phyloP scores from a whole-genome alignment of 2,888 invertebrate species.

The Parnassius smintheus region DNA sequence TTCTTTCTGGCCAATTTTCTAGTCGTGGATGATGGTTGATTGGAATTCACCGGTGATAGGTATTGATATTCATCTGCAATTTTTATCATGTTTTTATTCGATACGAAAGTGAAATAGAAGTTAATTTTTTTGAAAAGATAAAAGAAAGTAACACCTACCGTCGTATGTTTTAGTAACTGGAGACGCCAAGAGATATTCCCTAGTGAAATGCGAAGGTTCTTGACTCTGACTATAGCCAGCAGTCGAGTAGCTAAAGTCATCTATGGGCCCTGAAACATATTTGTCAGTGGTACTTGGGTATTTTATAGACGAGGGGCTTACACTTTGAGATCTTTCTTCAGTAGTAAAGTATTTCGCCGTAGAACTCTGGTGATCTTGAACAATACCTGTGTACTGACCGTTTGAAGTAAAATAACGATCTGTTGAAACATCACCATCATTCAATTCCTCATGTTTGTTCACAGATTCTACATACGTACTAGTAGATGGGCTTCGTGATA shows the following conservation, averaged over 20 bases:
- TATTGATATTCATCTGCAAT: slow-evolving; percentile 72
- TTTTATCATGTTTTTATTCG: neutral
- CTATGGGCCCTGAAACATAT: slow-evolving; percentile 49
- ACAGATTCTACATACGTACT: slow-evolving; percentile 6
- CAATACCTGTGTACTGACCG: slow-evolving; percentile 15
- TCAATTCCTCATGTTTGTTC: slow-evolving; percentile 4
- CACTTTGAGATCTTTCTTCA: slow-evolving; percentile 41
- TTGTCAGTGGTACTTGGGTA: slow-evolving; percentile 38
- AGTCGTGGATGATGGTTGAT: slow-evolving; percentile 47
- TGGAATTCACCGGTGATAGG: slow-evolving; percentile 60
- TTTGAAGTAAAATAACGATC: slow-evolving; percentile 16
- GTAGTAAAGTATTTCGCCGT: slow-evolving; percentile 43
- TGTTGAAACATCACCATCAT: slow-evolving; percentile 12
- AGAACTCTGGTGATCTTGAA: slow-evolving; percentile 35
- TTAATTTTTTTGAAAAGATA: neutral
- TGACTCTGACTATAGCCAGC: slow-evolving; percentile 54
- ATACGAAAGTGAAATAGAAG: neutral
- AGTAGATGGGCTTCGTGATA: slow-evolving; percentile 22
- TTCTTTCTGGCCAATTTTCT: slow-evolving; percentile 53
- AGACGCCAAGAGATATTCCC: slow-evolving; percentile 71
- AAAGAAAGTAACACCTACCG: slow-evolving; percentile 50
- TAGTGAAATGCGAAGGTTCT: slow-evolving; percentile 67
- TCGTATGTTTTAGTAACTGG: slow-evolving; percentile 72
- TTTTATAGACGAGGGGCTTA: slow-evolving; percentile 32
- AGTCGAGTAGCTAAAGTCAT: slow-evolving; percentile 55